Evolutionary conservation across 1,140 invertebrate genomes (phyloP), one percentile per base, ranked within the genome.

Genomic region (Sogatella furcifera): DNA sequence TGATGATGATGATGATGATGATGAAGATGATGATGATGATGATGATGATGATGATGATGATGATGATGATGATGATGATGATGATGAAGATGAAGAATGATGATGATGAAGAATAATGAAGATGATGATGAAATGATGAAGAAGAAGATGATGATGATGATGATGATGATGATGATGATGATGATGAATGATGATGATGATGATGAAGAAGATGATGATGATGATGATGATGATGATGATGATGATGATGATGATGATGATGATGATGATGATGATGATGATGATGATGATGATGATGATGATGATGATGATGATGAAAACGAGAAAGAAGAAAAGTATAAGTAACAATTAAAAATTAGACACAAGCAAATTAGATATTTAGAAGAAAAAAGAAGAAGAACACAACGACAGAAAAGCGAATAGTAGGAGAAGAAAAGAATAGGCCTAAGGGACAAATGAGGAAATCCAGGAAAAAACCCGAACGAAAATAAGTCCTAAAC

Each of bases 61-160:
- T 22, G 44, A 44, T 17, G 15, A 28, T 1, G 66, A 31, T 71
- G 70, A 73, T 52, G 71, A 74, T 52, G 73, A 66, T 0, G 71
- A 62, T 38, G 57, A 64, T 46, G 68, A 69, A 71, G 74, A 42
- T 60, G 61, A 64, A 57, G 60, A 65, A 64, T n/a, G 17, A 19
- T 31, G 57, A 55, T 67, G 65, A 59, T 62, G 66, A 64, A 42
- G 46, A 41, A 31, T 24, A 61, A 49, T n/a, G 55, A 62, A 52
- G 41, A 34, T 43, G 34, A 56, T 44, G 54, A 57, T 57, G 43
- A 60, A 62, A n/a, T n/a, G 52, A 38, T 55, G 46, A 52, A n/a
- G 38, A 34, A 55, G 15, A 61, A 55, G 63, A 61, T 41, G 52
- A 49, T 44, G 52, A 60, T 52, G 19, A 43, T 19, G 24, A 22